Percentiles rank a stretch among this genome's conserved stretches.
Conservation (phyloP, 2,113 vertebrate species). For the Brachyhypopomus gauderio region DNA sequence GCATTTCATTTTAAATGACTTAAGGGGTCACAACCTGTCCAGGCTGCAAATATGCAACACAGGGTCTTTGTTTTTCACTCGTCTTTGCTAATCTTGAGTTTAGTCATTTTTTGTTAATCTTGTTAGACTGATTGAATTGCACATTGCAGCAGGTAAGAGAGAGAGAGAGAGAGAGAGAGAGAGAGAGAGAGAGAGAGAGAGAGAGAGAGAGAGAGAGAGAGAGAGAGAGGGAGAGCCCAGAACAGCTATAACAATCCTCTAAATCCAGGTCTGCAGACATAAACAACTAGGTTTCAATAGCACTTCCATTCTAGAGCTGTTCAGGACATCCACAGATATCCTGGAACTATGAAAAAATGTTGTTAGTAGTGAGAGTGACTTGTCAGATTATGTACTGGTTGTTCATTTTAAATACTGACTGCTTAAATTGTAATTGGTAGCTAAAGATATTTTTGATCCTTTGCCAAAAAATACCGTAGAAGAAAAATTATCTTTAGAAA, state of each 20-base stretch:
- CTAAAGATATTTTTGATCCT: not conserved
- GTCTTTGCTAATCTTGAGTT: conserved; percentile 23
- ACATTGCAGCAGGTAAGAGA: not conserved
- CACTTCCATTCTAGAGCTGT: not conserved
- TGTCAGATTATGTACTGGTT: not conserved
- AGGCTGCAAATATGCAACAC: conserved; percentile 23
- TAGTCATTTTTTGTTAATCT: conserved; percentile 17
- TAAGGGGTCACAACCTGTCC: conserved; percentile 17
- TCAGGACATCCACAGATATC: not conserved
- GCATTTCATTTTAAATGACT: conserved; percentile 45
- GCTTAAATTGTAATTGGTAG: not conserved
- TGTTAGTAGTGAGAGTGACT: not conserved
- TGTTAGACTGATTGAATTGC: conserved; percentile 16
- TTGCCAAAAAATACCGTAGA: not conserved
- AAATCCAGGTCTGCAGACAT: not conserved
- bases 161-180: conserved; percentile 1
- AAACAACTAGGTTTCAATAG: conserved; percentile 2
- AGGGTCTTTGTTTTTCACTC: conserved; percentile 32
- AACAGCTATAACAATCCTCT: not conserved
- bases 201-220: not conserved
- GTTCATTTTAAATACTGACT: not conserved
- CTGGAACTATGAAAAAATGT: not conserved
- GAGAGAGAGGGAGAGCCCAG: not conserved
- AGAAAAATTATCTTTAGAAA: not conserved
- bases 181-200: not conserved